Percentiles rank a stretch among this genome's conserved stretches.
Evolutionary conservation across 2,888 invertebrate species (phyloP).

Genomic region (Zygaena filipendulae): DNA sequence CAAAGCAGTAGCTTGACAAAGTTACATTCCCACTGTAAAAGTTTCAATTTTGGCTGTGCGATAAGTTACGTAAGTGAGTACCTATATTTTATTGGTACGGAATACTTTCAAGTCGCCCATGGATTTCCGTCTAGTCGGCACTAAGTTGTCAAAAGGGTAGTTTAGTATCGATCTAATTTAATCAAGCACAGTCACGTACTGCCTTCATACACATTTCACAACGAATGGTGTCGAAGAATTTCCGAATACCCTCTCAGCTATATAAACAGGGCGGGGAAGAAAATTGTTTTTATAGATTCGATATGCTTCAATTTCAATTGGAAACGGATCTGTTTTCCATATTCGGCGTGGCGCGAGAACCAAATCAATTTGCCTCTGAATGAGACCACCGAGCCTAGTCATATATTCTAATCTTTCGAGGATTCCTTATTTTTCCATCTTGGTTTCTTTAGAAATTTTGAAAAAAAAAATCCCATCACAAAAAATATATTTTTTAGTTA

Average conservation of each 20-base stretch:
- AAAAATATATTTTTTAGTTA: too few relatives aligned
- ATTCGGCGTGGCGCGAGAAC: constrained; percentile 30
- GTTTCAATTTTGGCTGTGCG: too few relatives aligned
- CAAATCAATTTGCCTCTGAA: constrained; percentile 51
- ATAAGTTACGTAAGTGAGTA: too few relatives aligned
- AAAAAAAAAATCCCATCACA: constrained; percentile 19
- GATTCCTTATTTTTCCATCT: too few relatives aligned
- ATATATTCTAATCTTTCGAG: constrained; percentile 39
- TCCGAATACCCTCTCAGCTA: constrained; percentile 31
- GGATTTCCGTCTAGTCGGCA: too few relatives aligned
- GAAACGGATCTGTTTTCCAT: constrained; percentile 42
- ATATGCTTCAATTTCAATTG: constrained; percentile 61
- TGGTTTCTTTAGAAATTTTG: constrained; percentile 33
- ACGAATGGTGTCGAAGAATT: constrained; percentile 46
- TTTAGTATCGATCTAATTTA: constrained; percentile 29
- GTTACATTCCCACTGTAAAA: too few relatives aligned
- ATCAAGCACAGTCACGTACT: constrained; percentile 44
- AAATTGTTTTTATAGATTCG: constrained; percentile 64
- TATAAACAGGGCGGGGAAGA: constrained; percentile 46
- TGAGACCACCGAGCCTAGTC: constrained; percentile 25
- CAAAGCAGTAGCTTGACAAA: too few relatives aligned
- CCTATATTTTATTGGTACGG: constrained; percentile 7
- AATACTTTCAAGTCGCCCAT: too few relatives aligned
- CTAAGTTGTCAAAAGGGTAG: too few relatives aligned
- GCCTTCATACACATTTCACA: constrained; percentile 38